These are phyloP conservation scores for Harpagoxenus sublaevis DNA, from an alignment of 2,888 invertebrate species.

Conservation along the genomic window DNA sequence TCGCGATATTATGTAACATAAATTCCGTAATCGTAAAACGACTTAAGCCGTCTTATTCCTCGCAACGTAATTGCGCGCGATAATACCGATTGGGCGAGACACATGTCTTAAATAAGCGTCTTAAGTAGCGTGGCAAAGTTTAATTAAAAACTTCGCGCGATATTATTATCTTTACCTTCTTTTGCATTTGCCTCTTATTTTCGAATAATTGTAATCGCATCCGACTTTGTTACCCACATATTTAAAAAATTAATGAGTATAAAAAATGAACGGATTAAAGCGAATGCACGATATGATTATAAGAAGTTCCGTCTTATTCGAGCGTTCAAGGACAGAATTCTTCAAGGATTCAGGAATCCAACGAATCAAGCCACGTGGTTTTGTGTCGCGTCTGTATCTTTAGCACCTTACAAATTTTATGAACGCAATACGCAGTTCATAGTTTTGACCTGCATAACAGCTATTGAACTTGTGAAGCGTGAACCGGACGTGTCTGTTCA, in stretches of 20 bases:
- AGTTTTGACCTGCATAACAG: slow-evolving; percentile 74
- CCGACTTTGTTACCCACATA: not conserved
- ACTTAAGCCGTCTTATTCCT: slow-evolving; percentile 55
- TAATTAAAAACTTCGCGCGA: slow-evolving; percentile 40
- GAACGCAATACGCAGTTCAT: slow-evolving; percentile 58
- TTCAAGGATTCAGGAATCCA: slow-evolving; percentile 23
- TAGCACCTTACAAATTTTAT: slow-evolving; percentile 70
- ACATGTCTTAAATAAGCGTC: slow-evolving; percentile 50
- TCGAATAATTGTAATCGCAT: slow-evolving; percentile 21
- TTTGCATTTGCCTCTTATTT: slow-evolving; percentile 36
- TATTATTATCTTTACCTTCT: slow-evolving; percentile 39
- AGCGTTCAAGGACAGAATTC: not conserved
- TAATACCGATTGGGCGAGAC: slow-evolving; percentile 64
- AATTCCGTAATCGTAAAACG: slow-evolving; percentile 69
- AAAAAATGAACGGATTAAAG: not conserved
- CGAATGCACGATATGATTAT: not conserved
- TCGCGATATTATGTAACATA: slow-evolving; percentile 67
- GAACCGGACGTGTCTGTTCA: slow-evolving; percentile 74
- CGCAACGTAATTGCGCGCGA: slow-evolving; percentile 59
- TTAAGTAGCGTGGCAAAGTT: slow-evolving; percentile 45
- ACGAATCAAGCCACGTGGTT: not conserved
- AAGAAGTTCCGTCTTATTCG: not conserved
- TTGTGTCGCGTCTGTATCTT: slow-evolving; percentile 15
- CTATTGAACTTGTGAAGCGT: slow-evolving; percentile 73
- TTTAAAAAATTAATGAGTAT: not conserved